Base-by-base conservation (phyloP, 2,113 vertebrate genomes). In the Casuarius casuarius region DNA sequence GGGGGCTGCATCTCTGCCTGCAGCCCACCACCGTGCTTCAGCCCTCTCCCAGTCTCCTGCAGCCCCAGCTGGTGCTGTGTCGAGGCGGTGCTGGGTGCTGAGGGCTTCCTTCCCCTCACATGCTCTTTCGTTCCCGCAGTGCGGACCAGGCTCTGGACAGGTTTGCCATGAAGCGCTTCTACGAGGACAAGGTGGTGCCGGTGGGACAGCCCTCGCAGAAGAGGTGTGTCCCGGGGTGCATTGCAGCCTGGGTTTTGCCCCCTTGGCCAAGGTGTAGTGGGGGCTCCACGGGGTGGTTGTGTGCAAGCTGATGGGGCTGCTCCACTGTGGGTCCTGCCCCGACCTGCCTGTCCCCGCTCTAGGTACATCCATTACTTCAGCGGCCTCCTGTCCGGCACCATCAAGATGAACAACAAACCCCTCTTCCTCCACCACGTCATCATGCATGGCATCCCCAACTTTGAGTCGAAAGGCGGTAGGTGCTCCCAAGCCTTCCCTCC, bases 331-430 rank as follows among this genome's bases (percentile, higher is more conserved):
- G 26, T 74, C 31, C 52, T 80, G 59, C 21, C 31, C 84, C 82
- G 49, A 95, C 5, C 71, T 86, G 20, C 52, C 74, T 81, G 22
- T 92, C 17, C 6, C 3, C 28, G 3, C 20, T 68, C 38, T 94
- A 99, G 99, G 95, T 99, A 99, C 52, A 99, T 99, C 92, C 98
- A 99, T 97, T 99, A 99, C 96, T 99, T 99, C 98, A 99, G 99
- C 0, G 99, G 99, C 49, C 97, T 99, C 86, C 99, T 99, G 20
- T 99, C 99, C 0, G 99, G 99, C 76, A 98, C 98, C 97, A 99
- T 99, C 97, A 99, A 99, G 98, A 99, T 99, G 98, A 99, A 99
- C 98, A 99, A 99, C 98, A 99, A 99, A 84, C 99, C 99, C 16
- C 97, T 99, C 95, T 99, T 99, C 94, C 98, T 99, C 65, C 99